A percentile compares a stretch with the other conserved stretches of the same genome.
These are phyloP conservation scores for Andricus curvator DNA, from an alignment of 2,888 invertebrate species.

Conservation along the genomic window DNA sequence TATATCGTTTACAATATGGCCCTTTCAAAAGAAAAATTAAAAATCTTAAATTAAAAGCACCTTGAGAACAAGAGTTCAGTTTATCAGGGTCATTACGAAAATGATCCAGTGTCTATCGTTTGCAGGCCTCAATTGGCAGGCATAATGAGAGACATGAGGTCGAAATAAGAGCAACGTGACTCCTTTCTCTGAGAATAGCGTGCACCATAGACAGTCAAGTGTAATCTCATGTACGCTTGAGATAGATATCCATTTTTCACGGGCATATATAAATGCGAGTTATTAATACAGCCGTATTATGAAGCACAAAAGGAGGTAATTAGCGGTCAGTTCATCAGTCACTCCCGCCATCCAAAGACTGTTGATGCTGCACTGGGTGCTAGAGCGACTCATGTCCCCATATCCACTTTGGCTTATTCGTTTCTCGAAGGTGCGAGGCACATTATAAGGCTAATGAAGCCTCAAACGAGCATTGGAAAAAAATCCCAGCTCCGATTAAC, in stretches of 20 bases:
- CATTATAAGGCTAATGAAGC: conserved; percentile 74
- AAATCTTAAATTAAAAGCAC: neutral
- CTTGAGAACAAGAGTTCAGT: conserved; percentile 2
- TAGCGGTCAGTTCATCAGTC: conserved; percentile 75
- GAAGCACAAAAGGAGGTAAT: conserved; percentile 74
- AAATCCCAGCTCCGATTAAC: conserved; percentile 66
- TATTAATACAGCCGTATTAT: conserved; percentile 74
- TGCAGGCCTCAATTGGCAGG: conserved; percentile 43
- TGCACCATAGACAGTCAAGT: conserved; percentile 51
- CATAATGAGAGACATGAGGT: conserved; percentile 45
- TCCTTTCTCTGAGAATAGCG: conserved; percentile 34
- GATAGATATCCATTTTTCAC: conserved; percentile 73
- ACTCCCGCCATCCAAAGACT: conserved; percentile 63
- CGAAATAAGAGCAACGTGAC: conserved; percentile 42
- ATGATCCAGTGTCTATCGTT: conserved; percentile 25
- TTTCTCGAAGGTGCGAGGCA: conserved; percentile 64
- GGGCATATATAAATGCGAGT: conserved; percentile 71
- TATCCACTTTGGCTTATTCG: conserved; percentile 50
- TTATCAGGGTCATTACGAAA: conserved; percentile 33
- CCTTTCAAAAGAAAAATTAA: neutral
- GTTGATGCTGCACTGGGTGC: conserved; percentile 46
- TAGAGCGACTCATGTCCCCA: conserved; percentile 59
- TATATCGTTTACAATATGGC: neutral
- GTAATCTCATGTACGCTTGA: conserved; percentile 51
- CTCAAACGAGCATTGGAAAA: conserved; percentile 53